Evolutionary conservation across 2,113 vertebrate genomes (phyloP).

Genomic region (Puma concolor): DNA sequence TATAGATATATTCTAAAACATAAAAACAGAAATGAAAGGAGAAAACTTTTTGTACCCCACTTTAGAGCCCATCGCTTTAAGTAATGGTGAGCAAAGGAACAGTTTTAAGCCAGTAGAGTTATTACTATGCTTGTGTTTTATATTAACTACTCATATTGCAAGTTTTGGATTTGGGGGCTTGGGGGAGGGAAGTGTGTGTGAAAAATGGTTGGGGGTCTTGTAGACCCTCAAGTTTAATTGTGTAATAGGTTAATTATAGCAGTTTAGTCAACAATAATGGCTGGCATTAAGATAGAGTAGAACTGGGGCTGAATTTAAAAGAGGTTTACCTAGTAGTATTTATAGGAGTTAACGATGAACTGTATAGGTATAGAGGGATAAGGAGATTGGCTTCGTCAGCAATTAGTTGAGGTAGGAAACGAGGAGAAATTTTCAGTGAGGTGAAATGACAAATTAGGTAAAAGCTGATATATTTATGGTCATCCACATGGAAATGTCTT

Average conservation of each 20-base stretch:
- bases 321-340: background rate
- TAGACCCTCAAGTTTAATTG: slow-evolving; percentile 16
- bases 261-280: slow-evolving; percentile 9
- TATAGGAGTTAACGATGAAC: background rate
- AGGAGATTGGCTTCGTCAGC: background rate
- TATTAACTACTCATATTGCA: background rate
- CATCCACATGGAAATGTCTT: background rate
- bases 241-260: background rate
- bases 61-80: slow-evolving; percentile 11
- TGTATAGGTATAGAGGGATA: background rate
- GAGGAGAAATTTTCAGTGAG: background rate
- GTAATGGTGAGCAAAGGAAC: background rate
- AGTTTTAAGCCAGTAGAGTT: background rate
- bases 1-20: slow-evolving; percentile 10
- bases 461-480: background rate
- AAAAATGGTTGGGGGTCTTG: background rate
- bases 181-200: background rate
- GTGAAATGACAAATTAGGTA: background rate
- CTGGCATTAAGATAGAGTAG: background rate
- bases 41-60: background rate
- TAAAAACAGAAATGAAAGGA: slow-evolving; percentile 24
- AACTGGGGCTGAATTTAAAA: background rate
- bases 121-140: background rate
- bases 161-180: background rate
- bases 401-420: background rate